Evolutionary conservation across 92 coral and sea anemone species (phyloP).

Genomic region (Porites cylindrica): DNA sequence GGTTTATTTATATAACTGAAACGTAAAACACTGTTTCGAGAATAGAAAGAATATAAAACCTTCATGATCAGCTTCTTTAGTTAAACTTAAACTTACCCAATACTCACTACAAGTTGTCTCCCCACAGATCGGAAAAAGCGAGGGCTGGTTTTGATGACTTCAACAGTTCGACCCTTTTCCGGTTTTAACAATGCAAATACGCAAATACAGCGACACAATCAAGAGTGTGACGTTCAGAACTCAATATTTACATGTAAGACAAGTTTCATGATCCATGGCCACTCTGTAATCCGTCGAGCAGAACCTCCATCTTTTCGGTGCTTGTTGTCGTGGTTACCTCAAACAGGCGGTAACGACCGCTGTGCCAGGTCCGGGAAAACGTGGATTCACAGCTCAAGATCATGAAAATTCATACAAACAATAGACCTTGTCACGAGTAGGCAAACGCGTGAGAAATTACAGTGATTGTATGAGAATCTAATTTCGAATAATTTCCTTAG

Average conservation of each 20-base stretch:
- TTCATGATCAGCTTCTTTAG: not conserved
- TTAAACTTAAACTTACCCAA: not conserved
- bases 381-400: no score
- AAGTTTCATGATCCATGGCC: not conserved
- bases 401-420: no score
- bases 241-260: conserved; percentile 30
- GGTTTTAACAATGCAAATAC: no score
- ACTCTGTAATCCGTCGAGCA: not conserved
- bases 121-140: not conserved
- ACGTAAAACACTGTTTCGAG: not conserved
- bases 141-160: no score
- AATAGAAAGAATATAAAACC: not conserved
- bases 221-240: conserved; percentile 30
- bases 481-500: no score
- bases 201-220: not conserved
- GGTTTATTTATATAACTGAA: not conserved
- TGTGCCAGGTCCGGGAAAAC: not conserved
- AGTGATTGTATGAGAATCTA: no score
- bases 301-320: conserved; percentile 4
- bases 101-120: not conserved
- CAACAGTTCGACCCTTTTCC: no score
- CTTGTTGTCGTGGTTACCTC: conserved; percentile 30
- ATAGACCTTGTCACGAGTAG: no score
- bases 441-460: no score
- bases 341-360: conserved; percentile 42